Conservation (phyloP, 2,113 vertebrate genomes). For the Saimiri boliviensis region DNA sequence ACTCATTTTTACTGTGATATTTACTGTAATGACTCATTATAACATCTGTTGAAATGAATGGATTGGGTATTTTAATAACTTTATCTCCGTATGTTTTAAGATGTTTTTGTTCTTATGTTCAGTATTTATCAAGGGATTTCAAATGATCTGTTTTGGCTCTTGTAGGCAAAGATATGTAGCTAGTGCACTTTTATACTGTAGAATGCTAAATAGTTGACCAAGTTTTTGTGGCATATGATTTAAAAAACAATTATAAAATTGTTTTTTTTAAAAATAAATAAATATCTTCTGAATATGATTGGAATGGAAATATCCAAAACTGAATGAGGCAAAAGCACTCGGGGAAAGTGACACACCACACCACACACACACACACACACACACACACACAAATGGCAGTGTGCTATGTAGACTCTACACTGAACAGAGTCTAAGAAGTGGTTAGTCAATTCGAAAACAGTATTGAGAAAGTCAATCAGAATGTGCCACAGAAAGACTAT, state of each 20-base stretch:
- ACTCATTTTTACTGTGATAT: background rate
- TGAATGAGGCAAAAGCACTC: background rate
- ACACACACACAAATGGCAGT: background rate
- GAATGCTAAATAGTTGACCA: background rate
- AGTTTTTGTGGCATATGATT: background rate
- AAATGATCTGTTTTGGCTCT: background rate
- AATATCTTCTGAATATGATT: background rate
- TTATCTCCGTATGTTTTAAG: constrained; percentile 57
- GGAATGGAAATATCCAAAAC: background rate
- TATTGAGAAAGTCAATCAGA: background rate
- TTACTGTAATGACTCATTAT: constrained; percentile 63
- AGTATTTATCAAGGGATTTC: constrained; percentile 9
- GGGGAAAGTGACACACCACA: background rate
- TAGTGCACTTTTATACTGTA: background rate
- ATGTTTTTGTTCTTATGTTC: constrained; percentile 62
- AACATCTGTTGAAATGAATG: constrained; percentile 72
- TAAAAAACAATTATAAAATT: background rate
- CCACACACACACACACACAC: too few relatives aligned
- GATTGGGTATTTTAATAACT: constrained; percentile 75
- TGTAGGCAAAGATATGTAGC: background rate
- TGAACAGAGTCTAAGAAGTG: background rate
- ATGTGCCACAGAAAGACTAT: background rate
- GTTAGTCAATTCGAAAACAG: background rate
- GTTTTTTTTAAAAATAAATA: too few relatives aligned
- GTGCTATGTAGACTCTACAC: background rate